Evolutionary conservation across 2,113 vertebrate species (phyloP).

Genomic region (Pitta sordida): DNA sequence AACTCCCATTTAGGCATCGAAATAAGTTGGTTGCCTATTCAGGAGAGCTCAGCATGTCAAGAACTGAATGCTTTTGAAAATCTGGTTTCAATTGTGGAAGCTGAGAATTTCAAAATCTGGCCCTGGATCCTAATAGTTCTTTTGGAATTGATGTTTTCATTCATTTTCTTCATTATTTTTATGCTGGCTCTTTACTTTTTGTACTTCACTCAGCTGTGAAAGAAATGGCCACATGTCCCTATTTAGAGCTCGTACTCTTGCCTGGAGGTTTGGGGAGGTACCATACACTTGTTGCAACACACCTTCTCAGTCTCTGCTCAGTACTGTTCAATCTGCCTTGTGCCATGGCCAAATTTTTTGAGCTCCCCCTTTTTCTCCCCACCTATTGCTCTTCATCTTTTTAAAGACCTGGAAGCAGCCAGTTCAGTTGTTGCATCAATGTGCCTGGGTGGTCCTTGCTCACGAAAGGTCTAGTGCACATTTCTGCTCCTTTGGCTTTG

Average conservation of each 20-base stretch:
- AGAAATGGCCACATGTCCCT: constrained; percentile 58
- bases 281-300: constrained; percentile 25
- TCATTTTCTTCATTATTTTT: constrained; percentile 63
- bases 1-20: constrained; percentile 54
- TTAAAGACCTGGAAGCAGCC: neutral
- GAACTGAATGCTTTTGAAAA: constrained; percentile 62
- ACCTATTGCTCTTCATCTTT: neutral
- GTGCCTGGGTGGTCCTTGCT: constrained; percentile 34
- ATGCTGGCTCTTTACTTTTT: constrained; percentile 53
- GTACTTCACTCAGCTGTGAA: constrained; percentile 55
- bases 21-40: constrained; percentile 62
- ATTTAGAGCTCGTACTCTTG: neutral
- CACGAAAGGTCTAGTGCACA: neutral
- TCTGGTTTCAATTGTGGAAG: constrained; percentile 60
- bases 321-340: neutral
- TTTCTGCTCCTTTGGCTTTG: neutral
- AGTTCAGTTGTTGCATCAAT: rapidly evolving
- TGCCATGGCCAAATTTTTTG: neutral
- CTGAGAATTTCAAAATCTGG: constrained; percentile 64
- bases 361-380: neutral
- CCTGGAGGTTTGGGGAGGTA: constrained; percentile 41
- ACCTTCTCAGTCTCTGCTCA: constrained; percentile 15
- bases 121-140: constrained; percentile 38
- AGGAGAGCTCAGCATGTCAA: constrained; percentile 54
- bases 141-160: constrained; percentile 55